A percentile compares a stretch with the other conserved stretches of the same genome.
These are phyloP conservation scores for Blastobasis lacticolella DNA, from an alignment of 2,888 invertebrate genomes.

Conservation along the genomic window DNA sequence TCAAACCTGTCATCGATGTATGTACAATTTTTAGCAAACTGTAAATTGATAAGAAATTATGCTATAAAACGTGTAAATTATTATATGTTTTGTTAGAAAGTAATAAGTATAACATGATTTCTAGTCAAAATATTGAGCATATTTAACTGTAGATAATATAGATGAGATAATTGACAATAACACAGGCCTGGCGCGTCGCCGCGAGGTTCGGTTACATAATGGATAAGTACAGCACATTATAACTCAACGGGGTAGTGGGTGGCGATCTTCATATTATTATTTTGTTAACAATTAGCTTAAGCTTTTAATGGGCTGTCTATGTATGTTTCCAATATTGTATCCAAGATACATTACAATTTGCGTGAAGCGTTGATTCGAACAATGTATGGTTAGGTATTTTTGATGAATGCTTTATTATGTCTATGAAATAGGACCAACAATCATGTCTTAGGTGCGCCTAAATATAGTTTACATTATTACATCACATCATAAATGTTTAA, in stretches of 20 bases:
- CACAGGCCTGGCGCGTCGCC: slow-evolving; percentile 51
- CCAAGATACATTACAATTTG: no score
- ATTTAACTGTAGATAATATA: slow-evolving; percentile 68
- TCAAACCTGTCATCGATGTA: slow-evolving; percentile 55
- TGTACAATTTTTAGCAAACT: slow-evolving; percentile 66
- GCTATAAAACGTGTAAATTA: slow-evolving; percentile 68
- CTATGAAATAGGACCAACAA: no score
- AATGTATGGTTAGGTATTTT: no score
- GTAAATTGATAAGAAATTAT: slow-evolving; percentile 66
- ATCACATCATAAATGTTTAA: neutral
- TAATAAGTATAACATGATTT: slow-evolving; percentile 71
- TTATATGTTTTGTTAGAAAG: slow-evolving; percentile 66
- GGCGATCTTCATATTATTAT: slow-evolving; percentile 47
- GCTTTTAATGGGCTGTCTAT: no score
- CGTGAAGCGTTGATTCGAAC: no score
- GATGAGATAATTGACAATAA: slow-evolving; percentile 73
- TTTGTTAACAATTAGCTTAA: slow-evolving; percentile 33
- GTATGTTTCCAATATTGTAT: no score
- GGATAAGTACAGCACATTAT: slow-evolving; percentile 54
- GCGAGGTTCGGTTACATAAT: slow-evolving; percentile 42
- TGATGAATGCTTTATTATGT: no score
- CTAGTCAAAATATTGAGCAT: slow-evolving; percentile 75
- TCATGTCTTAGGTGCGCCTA: no score
- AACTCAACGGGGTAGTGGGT: slow-evolving; percentile 40
- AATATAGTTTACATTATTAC: neutral